These are phyloP conservation scores for Bettongia penicillata DNA, from an alignment of 2,113 vertebrate genomes.

Conservation along the genomic window DNA sequence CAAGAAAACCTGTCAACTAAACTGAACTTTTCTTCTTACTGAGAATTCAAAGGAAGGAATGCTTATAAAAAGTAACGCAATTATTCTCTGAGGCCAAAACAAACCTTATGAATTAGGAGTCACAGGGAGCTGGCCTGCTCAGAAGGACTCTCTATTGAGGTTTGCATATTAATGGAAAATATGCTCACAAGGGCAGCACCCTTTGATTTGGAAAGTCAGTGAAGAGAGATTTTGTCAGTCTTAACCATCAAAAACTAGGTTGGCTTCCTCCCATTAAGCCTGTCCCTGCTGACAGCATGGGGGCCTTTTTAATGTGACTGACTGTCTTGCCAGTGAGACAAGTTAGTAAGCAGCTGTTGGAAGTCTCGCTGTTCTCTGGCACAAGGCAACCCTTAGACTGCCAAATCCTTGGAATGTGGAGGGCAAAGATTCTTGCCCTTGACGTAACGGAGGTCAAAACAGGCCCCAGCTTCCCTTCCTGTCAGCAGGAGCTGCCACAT, in stretches of 20 bases:
- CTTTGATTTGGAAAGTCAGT: background rate
- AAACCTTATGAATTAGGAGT: conserved; percentile 28
- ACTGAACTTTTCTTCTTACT: background rate
- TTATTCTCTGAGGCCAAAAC: conserved; percentile 20
- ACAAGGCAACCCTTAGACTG: conserved; percentile 15
- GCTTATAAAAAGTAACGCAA: background rate
- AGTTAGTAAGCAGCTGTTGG: conserved; percentile 57
- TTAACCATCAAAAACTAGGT: conserved; percentile 24
- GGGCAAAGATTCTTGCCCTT: conserved; percentile 51
- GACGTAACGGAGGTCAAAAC: conserved; percentile 48
- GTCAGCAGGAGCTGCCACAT: conserved; percentile 2
- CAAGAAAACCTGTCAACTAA: background rate
- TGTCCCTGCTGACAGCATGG: conserved; percentile 26
- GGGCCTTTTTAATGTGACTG: conserved; percentile 44
- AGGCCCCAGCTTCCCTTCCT: background rate
- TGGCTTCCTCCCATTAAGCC: conserved; percentile 16
- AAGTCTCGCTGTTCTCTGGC: conserved; percentile 48
- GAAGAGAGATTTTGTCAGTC: conserved; percentile 33
- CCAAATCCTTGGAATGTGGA: conserved; percentile 58
- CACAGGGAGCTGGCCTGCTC: conserved; percentile 7
- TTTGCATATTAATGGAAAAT: background rate
- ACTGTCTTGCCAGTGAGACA: conserved; percentile 50
- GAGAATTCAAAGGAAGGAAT: conserved; percentile 21
- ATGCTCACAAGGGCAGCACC: background rate
- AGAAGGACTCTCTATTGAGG: background rate